Evolutionary conservation across 2,888 invertebrate genomes (phyloP).

Genomic region (Teleogryllus oceanicus): DNA sequence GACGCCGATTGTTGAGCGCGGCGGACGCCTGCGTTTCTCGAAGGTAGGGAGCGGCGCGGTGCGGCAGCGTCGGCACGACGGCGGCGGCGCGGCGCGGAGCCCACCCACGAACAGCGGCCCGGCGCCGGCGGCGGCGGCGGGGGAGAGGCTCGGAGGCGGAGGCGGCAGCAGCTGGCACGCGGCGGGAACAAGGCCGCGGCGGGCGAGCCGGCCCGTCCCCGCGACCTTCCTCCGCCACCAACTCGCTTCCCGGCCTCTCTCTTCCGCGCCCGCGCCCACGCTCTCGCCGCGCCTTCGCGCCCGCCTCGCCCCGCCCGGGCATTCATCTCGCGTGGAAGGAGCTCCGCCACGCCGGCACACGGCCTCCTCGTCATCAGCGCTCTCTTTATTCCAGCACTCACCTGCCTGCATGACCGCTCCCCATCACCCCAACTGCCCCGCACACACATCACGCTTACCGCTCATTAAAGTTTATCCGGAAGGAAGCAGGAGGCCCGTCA

Average conservation of each 20-base stretch:
- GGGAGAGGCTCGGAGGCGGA: slow-evolving; percentile 28
- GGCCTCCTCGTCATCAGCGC: not conserved
- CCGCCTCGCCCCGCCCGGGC: slow-evolving; percentile 19
- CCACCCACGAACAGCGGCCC: not conserved
- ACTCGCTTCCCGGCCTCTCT: slow-evolving; percentile 25
- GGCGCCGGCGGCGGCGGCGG: not conserved
- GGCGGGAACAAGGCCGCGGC: slow-evolving; percentile 33
- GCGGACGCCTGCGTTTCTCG: no score
- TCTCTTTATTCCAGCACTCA: no score
- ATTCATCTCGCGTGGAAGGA: slow-evolving; percentile 22
- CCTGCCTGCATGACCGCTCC: no score
- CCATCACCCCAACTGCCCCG: no score
- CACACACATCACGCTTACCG: no score
- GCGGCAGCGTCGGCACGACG: not conserved
- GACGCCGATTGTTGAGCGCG: no score
- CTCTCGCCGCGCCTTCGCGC: slow-evolving; percentile 33
- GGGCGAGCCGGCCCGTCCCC: slow-evolving; percentile 23
- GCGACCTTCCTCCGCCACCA: slow-evolving; percentile 33
- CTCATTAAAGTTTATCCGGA: no score
- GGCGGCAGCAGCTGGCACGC: slow-evolving; percentile 37
- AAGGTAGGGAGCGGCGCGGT: not conserved
- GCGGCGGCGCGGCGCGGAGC: not conserved
- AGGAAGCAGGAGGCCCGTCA: no score
- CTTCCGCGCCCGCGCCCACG: slow-evolving; percentile 26
- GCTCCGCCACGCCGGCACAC: slow-evolving; percentile 25